These are phyloP conservation scores for Oenanthe oenanthe DNA, from an alignment of 2,113 vertebrate species.

Conservation along the genomic window DNA sequence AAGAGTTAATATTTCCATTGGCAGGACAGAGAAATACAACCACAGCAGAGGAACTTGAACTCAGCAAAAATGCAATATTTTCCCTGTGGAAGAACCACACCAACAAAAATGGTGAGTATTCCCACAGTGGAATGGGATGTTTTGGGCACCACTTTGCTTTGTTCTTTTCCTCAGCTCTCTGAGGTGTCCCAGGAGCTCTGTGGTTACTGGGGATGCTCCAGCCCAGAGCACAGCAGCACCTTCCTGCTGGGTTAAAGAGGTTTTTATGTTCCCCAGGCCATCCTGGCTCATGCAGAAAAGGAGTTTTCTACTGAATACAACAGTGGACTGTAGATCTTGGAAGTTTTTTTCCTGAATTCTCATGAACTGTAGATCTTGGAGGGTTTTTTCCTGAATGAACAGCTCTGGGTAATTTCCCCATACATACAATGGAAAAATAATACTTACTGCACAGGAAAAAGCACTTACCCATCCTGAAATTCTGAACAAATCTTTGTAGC, in stretches of 20 bases:
- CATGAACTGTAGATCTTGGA: background rate
- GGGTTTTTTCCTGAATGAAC: background rate
- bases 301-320: background rate
- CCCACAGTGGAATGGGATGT: background rate
- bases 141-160: background rate
- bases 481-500: background rate
- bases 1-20: background rate
- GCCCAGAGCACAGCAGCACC: background rate
- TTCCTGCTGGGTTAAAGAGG: background rate
- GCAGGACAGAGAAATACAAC: background rate
- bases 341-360: background rate
- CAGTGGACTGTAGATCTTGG: background rate
- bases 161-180: background rate
- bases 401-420: background rate
- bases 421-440: background rate
- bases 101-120: background rate
- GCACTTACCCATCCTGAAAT: background rate
- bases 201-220: background rate
- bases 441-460: background rate
- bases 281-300: background rate
- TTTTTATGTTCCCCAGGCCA: background rate
- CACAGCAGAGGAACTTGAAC: background rate
- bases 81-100: background rate
- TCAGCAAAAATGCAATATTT: background rate
- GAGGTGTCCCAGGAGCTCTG: rapidly evolving